Base-by-base conservation (phyloP, 2,797 vertebrate species). In the Heterohyrax brucei region DNA sequence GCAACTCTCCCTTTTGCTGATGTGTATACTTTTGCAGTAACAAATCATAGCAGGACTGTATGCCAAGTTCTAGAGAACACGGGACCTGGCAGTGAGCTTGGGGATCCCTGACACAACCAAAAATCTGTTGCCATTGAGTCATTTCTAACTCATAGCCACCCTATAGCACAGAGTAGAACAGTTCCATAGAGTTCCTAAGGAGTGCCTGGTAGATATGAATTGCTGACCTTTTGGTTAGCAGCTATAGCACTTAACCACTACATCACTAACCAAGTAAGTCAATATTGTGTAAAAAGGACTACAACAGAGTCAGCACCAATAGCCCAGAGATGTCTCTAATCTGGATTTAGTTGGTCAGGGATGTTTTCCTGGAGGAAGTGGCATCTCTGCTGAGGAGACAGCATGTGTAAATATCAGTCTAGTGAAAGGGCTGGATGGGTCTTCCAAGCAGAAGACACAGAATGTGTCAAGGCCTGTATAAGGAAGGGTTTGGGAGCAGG, bases 291-390 rank as follows among this genome's bases (percentile, higher is more conserved):
- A 13, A 68, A 77, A 73, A 90, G 26, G 14, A 28, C 61, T 26
- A 59, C 33, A 3, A 22, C 0, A 44, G 56, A n/a, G 83, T 26
- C 19, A 28, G 78, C 19, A 46, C 1, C 30, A 26, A 68, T 22
- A 46, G n/a, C 26, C 33, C 30, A 44, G 24, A n/a, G 72, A 7
- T 75, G n/a, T 59, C 39, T 75, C 78, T 26, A 39, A 24, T 19
- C 24, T 10, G 75, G 72, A 64, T 44, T 6, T 13, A n/a, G 26
- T 28, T 14, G 9, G 72, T 46, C 78, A 76, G 66, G 86, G 68
- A 72, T 53, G 93, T 80, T 56, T 80, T 95, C 87, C 78, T 61
- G 87, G 39, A 70, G 64, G 50, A 90, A 81, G 68, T 33, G 28
- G 76, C 3, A 28, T 26, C 30, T 84, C 80, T 44, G 91, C 44